phyloP scores from a whole-genome alignment of 2,113 vertebrate genomes.

The Campylomormyrus numenius region DNA sequence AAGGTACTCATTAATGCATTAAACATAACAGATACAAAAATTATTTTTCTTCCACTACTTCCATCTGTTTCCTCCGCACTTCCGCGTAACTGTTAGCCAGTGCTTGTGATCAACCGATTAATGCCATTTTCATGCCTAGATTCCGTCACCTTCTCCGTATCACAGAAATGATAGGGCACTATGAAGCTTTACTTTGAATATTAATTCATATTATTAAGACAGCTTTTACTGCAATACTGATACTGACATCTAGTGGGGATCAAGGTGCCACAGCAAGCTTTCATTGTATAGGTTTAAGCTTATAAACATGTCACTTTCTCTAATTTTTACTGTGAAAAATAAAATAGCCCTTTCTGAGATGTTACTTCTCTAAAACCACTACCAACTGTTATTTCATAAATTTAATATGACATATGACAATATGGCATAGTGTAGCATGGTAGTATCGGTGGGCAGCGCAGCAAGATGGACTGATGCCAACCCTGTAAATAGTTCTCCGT shows the following conservation, averaged over 20 bases:
- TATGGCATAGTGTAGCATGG: not conserved
- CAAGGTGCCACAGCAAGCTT: not conserved
- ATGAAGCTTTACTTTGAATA: not conserved
- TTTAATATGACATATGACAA: not conserved
- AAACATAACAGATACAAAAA: not conserved
- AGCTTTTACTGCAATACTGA: not conserved
- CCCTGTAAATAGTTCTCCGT: no score
- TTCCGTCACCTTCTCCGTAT: not conserved
- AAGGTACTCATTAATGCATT: not conserved
- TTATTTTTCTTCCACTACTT: not conserved
- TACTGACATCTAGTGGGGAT: not conserved
- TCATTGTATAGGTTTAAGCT: not conserved
- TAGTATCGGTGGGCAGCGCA: no score
- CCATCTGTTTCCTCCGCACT: no score
- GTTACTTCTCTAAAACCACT: not conserved
- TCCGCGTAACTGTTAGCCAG: not conserved
- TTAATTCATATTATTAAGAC: not conserved
- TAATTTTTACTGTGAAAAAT: not conserved
- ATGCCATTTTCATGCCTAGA: not conserved
- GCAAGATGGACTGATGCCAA: no score
- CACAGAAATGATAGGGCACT: not conserved
- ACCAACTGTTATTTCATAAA: not conserved
- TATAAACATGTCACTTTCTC: not conserved
- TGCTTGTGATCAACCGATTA: not conserved
- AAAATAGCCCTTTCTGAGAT: not conserved